These are phyloP conservation scores for Mustela lutreola DNA, from an alignment of 2,113 vertebrate genomes.

Conservation along the genomic window DNA sequence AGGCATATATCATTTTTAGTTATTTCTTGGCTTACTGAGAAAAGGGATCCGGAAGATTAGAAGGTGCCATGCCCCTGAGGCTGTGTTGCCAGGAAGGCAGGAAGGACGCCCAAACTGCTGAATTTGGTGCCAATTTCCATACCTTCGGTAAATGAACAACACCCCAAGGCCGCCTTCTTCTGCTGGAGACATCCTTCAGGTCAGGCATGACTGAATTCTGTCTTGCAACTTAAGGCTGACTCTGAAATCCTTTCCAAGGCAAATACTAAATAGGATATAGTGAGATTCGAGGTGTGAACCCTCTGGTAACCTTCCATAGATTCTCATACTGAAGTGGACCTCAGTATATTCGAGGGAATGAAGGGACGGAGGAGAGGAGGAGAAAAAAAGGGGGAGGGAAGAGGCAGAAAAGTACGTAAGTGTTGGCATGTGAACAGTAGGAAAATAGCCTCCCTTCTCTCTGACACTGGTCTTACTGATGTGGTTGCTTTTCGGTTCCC, in stretches of 20 bases:
- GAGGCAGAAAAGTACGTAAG: background rate
- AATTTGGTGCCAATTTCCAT: background rate
- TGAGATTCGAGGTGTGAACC: conserved; percentile 6
- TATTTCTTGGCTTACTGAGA: conserved; percentile 20
- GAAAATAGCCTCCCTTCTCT: background rate
- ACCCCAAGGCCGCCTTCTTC: background rate
- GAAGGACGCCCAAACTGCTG: background rate
- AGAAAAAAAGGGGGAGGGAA: background rate
- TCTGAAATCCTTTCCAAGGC: conserved; percentile 39
- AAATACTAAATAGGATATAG: conserved; percentile 38
- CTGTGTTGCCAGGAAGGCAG: conserved; percentile 4
- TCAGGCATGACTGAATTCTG: conserved; percentile 44
- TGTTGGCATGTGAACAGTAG: background rate
- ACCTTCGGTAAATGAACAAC: background rate
- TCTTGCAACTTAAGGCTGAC: conserved; percentile 29
- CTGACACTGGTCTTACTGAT: background rate
- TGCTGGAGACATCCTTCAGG: background rate
- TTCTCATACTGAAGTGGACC: background rate
- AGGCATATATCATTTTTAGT: background rate
- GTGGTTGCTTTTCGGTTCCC: background rate
- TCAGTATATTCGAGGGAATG: background rate
- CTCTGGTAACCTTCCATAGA: background rate
- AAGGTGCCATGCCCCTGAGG: background rate
- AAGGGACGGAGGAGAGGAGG: background rate
- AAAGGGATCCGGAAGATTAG: background rate